Percentiles rank a stretch among this genome's conserved stretches.
Evolutionary conservation across 2,113 vertebrate genomes (phyloP).

Genomic region (Neodon shergylaensis): DNA sequence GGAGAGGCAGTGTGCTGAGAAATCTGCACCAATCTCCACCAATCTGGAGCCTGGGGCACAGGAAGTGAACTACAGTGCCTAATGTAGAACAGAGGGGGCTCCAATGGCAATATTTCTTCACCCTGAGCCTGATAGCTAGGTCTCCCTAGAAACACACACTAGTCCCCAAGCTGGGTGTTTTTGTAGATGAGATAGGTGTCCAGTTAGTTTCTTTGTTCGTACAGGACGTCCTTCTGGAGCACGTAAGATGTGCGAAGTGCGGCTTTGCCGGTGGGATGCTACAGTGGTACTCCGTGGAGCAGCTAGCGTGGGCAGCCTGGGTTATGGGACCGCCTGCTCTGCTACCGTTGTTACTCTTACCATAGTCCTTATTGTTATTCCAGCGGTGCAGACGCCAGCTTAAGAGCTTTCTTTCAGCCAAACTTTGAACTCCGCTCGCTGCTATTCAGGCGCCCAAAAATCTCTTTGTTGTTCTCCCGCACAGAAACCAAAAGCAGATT

Average conservation of each 20-base stretch:
- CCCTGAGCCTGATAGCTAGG: background rate
- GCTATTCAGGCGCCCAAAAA: background rate
- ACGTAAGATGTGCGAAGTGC: background rate
- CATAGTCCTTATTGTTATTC: constrained; percentile 48
- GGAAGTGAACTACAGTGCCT: background rate
- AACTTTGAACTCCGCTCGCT: background rate
- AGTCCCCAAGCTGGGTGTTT: background rate
- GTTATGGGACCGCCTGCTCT: background rate
- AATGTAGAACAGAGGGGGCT: background rate
- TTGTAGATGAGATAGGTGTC: background rate
- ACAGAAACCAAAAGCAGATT: background rate
- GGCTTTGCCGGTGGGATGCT: too few species aligned
- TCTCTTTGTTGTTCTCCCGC: background rate
- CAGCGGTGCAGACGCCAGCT: background rate
- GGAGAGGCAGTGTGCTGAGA: background rate
- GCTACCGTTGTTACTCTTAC: background rate
- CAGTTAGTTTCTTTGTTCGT: background rate
- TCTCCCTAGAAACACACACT: background rate
- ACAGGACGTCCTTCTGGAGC: background rate
- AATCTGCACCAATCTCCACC: background rate
- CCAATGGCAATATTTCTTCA: rapidly evolving
- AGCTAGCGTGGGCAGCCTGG: background rate
- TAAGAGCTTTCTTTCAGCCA: background rate
- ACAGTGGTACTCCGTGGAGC: background rate
- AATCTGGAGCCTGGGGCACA: background rate